phyloP scores from a whole-genome alignment of 2,797 vertebrate species.

The Forpus xanthops region DNA sequence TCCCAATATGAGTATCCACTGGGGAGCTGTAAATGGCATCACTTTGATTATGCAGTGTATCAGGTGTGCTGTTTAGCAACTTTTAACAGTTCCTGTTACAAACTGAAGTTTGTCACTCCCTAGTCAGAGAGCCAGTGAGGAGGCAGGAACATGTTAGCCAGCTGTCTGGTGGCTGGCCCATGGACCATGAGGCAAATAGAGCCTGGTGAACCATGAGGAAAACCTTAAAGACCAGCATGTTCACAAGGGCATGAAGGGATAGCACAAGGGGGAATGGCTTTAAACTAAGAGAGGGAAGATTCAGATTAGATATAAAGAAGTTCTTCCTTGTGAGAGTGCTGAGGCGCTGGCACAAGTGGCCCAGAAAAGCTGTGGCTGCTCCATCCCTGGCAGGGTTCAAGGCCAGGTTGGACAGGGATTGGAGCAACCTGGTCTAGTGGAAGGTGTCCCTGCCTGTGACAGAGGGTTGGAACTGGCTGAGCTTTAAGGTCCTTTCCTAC shows the following conservation, averaged over 20 bases:
- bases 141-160: background rate
- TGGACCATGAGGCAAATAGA: background rate
- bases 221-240: background rate
- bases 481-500: background rate
- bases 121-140: rapidly evolving
- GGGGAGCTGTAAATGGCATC: background rate
- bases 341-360: background rate
- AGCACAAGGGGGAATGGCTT: background rate
- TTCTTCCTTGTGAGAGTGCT: background rate
- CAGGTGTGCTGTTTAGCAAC: background rate
- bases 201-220: background rate
- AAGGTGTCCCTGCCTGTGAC: background rate
- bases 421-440: background rate
- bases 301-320: background rate
- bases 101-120: background rate
- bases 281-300: background rate
- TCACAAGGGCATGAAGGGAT: background rate
- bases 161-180: rapidly evolving
- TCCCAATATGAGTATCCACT: background rate
- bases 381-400: background rate
- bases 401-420: background rate
- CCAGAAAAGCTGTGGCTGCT: background rate
- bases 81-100: background rate
- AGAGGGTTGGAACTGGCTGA: background rate
- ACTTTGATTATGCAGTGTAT: rapidly evolving